phyloP scores from a whole-genome alignment of 2,797 vertebrate species.

The Mus spretus region DNA sequence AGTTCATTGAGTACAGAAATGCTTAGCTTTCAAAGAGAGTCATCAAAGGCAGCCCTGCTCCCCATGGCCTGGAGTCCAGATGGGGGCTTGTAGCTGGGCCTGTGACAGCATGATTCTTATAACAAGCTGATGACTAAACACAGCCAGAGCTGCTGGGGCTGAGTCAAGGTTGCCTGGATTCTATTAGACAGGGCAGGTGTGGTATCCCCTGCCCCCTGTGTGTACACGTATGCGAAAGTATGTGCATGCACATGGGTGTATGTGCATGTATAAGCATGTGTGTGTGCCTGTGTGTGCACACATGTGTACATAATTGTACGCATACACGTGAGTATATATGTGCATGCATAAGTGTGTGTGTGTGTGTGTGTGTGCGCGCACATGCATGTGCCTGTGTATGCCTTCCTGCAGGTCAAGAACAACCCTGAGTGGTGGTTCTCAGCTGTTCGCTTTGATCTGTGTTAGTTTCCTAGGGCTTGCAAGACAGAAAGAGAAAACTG shows the following conservation, averaged over 20 bases:
- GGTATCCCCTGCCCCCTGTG: no score
- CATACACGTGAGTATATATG: not conserved
- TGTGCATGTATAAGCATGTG: no score
- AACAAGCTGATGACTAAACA: not conserved
- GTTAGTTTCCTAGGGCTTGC: not conserved
- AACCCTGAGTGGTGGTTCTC: not conserved
- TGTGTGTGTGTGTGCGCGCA: no score
- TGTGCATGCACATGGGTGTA: no score
- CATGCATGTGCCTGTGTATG: no score
- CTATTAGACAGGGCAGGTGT: fast-evolving
- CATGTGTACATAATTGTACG: not conserved
- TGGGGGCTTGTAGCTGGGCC: not conserved
- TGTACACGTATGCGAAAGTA: no score
- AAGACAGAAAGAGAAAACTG: not conserved
- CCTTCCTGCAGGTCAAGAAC: not conserved
- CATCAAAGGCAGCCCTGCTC: not conserved
- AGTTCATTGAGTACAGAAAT: not conserved
- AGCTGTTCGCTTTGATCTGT: not conserved
- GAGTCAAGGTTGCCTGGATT: not conserved
- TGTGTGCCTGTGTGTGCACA: not conserved
- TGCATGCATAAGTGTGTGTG: no score
- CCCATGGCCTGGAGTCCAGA: not conserved
- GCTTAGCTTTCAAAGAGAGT: not conserved
- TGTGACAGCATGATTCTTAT: no score
- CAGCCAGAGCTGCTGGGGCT: not conserved